Evolutionary conservation across 1,140 invertebrate species (phyloP), one percentile per base, ranked within the genome.

Genomic region (Zaprionus vittiger): DNA sequence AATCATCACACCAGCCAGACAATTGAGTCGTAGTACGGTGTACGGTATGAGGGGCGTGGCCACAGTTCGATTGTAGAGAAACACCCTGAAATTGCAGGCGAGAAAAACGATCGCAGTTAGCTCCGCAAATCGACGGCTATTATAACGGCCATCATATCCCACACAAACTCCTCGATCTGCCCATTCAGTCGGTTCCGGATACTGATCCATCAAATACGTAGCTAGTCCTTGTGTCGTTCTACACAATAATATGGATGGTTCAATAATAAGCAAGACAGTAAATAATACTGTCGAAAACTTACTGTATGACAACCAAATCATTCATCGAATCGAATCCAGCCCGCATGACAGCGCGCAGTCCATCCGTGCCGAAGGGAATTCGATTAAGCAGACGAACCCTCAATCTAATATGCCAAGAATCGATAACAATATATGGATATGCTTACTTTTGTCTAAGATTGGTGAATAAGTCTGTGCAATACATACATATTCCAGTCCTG

Each of bases 31-130:
- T 12, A 94, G 90, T 9, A 98, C 96, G 2, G 95, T 94, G 93
- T 96, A 99, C 0, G 99, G 96, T 47, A 99, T 96, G 91, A 98
- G 97, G 1, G 99, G 99, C 1, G 99, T 99, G 14, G 98, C 97
- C 81, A 96, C 97, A 12, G 47, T 22, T 14, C 95, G 93, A 3
- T 96, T 96, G 92, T 96, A 99, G 11, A 99, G 93, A 91, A 96
- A 97, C 0, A 99, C 98, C 66, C 95, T 95, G 69, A 99, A 95
- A 1, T 95, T 95, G 31, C 94, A 93, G 57, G 95, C 94, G 4
- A 98, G 80, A 92, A 99, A 98, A 26, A 99, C 96, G 57, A 96
- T 94, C 0, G 98, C 95, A 64, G 98, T 96, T 12, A 99, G 93
- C 92, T 98, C 95, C n/a, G 99, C 98, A 94, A 99, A 99, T 96